phyloP scores from a whole-genome alignment of 2,888 invertebrate genomes.

The Machimus atricapillus region DNA sequence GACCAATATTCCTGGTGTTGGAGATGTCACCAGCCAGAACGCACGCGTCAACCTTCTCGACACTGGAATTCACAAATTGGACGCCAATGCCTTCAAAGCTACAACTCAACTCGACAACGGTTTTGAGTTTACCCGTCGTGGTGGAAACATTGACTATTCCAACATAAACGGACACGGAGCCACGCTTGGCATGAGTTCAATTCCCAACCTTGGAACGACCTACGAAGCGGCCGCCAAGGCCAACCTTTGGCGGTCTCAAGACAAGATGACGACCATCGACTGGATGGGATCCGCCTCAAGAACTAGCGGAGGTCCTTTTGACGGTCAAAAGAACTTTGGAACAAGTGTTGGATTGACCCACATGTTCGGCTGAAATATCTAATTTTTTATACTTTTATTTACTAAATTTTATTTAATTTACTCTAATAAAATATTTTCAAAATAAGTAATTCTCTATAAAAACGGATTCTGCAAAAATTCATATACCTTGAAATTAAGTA shows the following conservation, averaged over 20 bases:
- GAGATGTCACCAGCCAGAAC: slow-evolving; percentile 50
- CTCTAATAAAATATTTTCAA: background rate
- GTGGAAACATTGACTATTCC: slow-evolving; percentile 44
- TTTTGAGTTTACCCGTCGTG: slow-evolving; percentile 17
- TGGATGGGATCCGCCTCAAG: slow-evolving; percentile 53
- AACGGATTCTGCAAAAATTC: background rate
- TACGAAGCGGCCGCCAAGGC: slow-evolving; percentile 51
- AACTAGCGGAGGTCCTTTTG: slow-evolving; percentile 52
- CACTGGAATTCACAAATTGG: slow-evolving; percentile 49
- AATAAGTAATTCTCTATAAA: background rate
- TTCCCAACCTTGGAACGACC: slow-evolving; percentile 54
- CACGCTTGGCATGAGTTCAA: slow-evolving; percentile 51
- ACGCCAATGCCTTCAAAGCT: slow-evolving; percentile 51
- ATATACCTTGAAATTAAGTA: too few species aligned
- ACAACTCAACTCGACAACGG: slow-evolving; percentile 53
- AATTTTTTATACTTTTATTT: too few species aligned
- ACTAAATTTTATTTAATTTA: too few species aligned
- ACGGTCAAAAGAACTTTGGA: slow-evolving; percentile 50
- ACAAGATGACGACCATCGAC: slow-evolving; percentile 52
- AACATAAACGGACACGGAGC: slow-evolving; percentile 52
- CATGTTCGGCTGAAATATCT: background rate
- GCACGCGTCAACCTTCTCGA: slow-evolving; percentile 52
- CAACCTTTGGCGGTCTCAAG: slow-evolving; percentile 53
- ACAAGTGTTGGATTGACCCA: slow-evolving; percentile 50
- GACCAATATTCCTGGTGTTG: slow-evolving; percentile 49